Evolutionary conservation across 2,888 invertebrate species (phyloP), one percentile per base, ranked within the genome.

Genomic region (Macrophya annulata): DNA sequence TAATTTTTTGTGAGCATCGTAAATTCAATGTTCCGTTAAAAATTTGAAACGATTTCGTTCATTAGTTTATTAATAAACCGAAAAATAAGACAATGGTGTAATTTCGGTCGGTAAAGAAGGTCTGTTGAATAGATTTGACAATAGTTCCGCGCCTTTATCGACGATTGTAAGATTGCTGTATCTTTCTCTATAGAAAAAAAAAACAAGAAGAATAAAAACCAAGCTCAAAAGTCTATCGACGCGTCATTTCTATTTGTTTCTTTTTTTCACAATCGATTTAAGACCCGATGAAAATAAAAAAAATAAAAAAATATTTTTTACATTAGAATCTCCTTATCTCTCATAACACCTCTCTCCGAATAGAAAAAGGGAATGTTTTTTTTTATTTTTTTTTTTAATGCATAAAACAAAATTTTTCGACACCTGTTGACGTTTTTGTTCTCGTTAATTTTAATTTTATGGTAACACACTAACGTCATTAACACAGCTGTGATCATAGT

Each of bases 341-440:
- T 48, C 25, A 62, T 25, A 62, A 12, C n/a, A 25, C n/a, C 62
- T 25, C 10, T 25, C 10, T 62, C 21, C 62, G 21, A 62, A 62
- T 62, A 10, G 0, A 25, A 25, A 25, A 62, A 62, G 25, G 25
- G 10, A 25, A 9, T 21, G 21, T 9, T 62, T 62, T 25, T 25
- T 31, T 3, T 31, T 31, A 2, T 31, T 31, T 31, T 31, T 31
- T 31, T 31, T 31, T 31, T 2, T 31, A 1, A 10, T 62, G 25
- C 62, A n/a, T 4, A 62, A 12, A 25, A 62, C 62, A 62, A 62
- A 62, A 62, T 25, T 21, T 62, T 62, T 62, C 62, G 62, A 62
- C 25, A 62, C 25, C 62, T 62, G 62, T 62, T 62, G 25, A 62
- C 62, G 25, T 62, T 10, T 21, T 62, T 25, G 62, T 62, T 25